phyloP scores from a whole-genome alignment of 2,113 vertebrate species.

The Lontra canadensis region DNA sequence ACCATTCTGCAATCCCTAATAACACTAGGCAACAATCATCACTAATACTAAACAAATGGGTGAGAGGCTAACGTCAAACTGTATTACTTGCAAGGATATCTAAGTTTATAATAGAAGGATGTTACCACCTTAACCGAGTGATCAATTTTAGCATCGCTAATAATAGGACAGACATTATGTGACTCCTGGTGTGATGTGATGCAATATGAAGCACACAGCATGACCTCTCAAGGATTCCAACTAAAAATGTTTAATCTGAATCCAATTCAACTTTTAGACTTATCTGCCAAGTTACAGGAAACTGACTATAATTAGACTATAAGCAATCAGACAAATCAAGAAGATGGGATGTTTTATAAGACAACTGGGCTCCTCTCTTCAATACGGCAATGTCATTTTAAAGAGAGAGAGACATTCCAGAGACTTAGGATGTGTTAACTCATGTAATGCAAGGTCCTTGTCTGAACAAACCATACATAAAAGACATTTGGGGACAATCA shows the following conservation, averaged over 20 bases:
- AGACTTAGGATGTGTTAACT: background rate
- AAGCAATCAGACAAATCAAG: background rate
- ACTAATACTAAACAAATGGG: background rate
- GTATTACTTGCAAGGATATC: background rate
- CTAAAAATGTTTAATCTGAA: background rate
- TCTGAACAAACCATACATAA: background rate
- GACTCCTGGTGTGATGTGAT: background rate
- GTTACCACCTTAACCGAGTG: background rate
- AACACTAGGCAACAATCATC: background rate
- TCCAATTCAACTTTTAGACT: background rate
- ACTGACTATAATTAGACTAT: background rate
- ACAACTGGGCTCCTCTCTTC: background rate
- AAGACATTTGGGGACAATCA: background rate
- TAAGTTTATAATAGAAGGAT: background rate
- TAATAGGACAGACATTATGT: background rate
- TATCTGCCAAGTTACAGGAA: background rate
- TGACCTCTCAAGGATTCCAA: background rate
- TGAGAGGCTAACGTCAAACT: background rate
- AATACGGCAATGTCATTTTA: background rate
- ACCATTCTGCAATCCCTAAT: background rate
- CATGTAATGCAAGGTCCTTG: background rate
- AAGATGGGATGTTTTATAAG: background rate
- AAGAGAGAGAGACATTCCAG: background rate
- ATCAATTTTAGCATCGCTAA: constrained; percentile 34
- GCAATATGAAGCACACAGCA: background rate